Evolutionary conservation across 1,140 invertebrate genomes (phyloP).

Genomic region (Apocrypta bakeri): DNA sequence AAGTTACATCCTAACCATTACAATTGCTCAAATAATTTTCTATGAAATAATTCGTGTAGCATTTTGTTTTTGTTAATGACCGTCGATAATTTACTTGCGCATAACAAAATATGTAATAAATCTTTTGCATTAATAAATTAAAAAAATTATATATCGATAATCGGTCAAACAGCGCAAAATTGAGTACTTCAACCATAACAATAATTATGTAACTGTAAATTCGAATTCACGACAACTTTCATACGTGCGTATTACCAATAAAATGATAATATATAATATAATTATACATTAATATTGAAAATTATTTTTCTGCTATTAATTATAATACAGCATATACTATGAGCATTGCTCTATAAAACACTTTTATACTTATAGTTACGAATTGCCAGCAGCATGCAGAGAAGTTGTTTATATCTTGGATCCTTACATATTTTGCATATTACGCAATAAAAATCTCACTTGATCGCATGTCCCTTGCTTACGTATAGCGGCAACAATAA

Average conservation of each 20-base stretch:
- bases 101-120: slow-evolving; percentile 35
- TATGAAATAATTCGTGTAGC: slow-evolving; percentile 25
- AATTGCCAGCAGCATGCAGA: slow-evolving; percentile 59
- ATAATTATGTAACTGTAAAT: slow-evolving; percentile 44
- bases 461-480: slow-evolving; percentile 9
- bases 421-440: slow-evolving; percentile 54
- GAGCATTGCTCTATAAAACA: slow-evolving; percentile 60
- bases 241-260: slow-evolving; percentile 54
- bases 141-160: slow-evolving; percentile 46
- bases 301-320: slow-evolving; percentile 52
- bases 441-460: slow-evolving; percentile 56
- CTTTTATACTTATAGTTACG: slow-evolving; percentile 54
- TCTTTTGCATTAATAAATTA: slow-evolving; percentile 49
- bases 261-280: slow-evolving; percentile 51
- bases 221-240: slow-evolving; percentile 43
- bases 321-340: slow-evolving; percentile 58
- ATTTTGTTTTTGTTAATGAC: slow-evolving; percentile 18
- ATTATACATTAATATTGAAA: slow-evolving; percentile 50
- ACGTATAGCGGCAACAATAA: slow-evolving; percentile 9
- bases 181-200: slow-evolving; percentile 46
- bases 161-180: slow-evolving; percentile 28
- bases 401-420: slow-evolving; percentile 57
- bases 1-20: slow-evolving; percentile 39
- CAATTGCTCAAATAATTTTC: slow-evolving; percentile 38
- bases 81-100: slow-evolving; percentile 24